These are phyloP conservation scores for Oopsacas minuta DNA, from an alignment of 37 sponge, comb jelly and placozoan species.

Conservation along the genomic window DNA sequence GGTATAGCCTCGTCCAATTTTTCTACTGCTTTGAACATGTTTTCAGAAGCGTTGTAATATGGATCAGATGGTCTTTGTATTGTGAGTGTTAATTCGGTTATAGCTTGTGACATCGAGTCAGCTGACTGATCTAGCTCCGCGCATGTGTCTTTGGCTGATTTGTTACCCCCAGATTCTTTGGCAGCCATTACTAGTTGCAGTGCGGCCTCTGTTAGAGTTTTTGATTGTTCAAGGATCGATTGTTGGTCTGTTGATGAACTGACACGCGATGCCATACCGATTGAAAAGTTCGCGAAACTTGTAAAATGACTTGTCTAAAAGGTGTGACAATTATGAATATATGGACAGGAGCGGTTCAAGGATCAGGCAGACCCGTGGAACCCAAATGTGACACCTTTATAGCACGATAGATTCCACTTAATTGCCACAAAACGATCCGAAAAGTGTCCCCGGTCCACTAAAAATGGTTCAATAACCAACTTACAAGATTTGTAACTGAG, in stretches of 20 bases:
- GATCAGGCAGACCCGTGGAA: no score
- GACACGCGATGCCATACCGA: conserved; percentile 78
- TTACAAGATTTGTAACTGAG: conserved; percentile 21
- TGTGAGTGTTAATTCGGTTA: neutral
- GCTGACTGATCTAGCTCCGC: conserved; percentile 50
- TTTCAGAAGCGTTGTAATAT: neutral
- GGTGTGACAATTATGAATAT: neutral
- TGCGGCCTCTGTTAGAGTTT: conserved; percentile 70
- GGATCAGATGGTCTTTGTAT: neutral
- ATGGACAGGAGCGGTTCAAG: no score
- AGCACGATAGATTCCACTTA: no score
- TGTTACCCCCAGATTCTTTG: conserved; percentile 69
- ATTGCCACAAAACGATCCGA: no score
- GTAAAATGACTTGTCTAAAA: conserved; percentile 46
- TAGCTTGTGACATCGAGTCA: conserved; percentile 26
- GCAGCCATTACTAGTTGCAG: conserved; percentile 64
- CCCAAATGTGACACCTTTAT: no score
- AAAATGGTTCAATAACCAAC: neutral
- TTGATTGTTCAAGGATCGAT: conserved; percentile 52
- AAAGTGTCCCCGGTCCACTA: no score
- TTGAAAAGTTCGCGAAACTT: conserved; percentile 52
- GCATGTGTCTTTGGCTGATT: conserved; percentile 18
- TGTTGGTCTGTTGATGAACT: conserved; percentile 43
- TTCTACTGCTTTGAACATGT: neutral
- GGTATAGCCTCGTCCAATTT: conserved; percentile 20